A percentile compares a stretch with the other conserved stretches of the same genome.
Conservation (phyloP, 2,888 invertebrate genomes). For the Tridacna gigas region DNA sequence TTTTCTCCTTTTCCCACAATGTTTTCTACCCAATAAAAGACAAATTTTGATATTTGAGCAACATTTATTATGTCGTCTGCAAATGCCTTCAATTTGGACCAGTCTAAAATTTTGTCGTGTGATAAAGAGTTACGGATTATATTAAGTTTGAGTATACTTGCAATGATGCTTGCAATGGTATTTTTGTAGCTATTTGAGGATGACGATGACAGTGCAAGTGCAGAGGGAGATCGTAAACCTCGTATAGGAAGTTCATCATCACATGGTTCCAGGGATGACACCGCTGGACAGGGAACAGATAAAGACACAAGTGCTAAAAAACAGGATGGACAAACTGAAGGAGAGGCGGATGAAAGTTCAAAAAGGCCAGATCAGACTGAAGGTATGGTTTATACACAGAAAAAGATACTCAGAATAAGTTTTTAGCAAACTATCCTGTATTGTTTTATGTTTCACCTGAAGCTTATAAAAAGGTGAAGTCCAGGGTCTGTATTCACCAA, state of each 20-base stretch:
- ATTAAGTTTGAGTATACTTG: not conserved
- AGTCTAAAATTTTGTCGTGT: too few species aligned
- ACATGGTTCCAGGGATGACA: slow-evolving; percentile 67
- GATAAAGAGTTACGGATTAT: too few species aligned
- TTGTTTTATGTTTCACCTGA: too few species aligned
- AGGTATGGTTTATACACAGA: slow-evolving; percentile 43
- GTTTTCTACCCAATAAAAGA: too few species aligned
- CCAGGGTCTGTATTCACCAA: too few species aligned
- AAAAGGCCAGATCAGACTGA: slow-evolving; percentile 60
- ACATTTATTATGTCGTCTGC: too few species aligned
- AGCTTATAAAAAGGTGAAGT: too few species aligned
- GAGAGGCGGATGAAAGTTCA: slow-evolving; percentile 57
- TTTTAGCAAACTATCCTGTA: too few species aligned
- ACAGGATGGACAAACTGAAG: slow-evolving; percentile 61
- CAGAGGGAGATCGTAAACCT: slow-evolving; percentile 61
- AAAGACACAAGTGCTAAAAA: slow-evolving; percentile 61
- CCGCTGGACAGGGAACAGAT: slow-evolving; percentile 63
- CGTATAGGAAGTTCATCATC: slow-evolving; percentile 68
- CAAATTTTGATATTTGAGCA: too few species aligned
- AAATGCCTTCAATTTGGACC: too few species aligned
- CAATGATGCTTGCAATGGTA: not conserved
- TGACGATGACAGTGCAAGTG: slow-evolving; percentile 65
- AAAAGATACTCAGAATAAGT: too few species aligned
- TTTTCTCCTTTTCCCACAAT: not conserved
- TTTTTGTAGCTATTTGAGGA: slow-evolving; percentile 29